Percentiles rank a stretch among this genome's conserved stretches.
Evolutionary conservation across 2,797 vertebrate genomes (phyloP).

Genomic region (Telmatherina bonti): DNA sequence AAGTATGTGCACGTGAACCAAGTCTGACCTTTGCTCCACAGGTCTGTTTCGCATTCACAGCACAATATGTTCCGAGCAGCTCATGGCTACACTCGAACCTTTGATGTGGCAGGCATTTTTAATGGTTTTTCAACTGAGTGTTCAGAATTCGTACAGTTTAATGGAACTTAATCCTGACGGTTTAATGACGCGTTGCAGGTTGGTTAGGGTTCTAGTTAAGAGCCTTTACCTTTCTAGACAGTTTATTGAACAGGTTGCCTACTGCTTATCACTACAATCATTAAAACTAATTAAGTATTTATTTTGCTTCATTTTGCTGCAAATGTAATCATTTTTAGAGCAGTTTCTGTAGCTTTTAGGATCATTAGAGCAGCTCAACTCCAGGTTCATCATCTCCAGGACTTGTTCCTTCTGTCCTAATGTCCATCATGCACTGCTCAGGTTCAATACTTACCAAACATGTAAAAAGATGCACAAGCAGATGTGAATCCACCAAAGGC

Average conservation of each 20-base stretch:
- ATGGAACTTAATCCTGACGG: background rate
- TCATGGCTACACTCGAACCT: conserved; percentile 9
- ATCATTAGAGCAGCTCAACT: conserved; percentile 10
- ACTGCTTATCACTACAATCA: background rate
- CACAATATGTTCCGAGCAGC: conserved; percentile 23
- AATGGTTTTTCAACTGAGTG: conserved; percentile 6
- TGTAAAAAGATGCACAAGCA: conserved; percentile 22
- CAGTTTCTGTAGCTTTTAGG: background rate
- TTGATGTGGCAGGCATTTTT: conserved; percentile 25
- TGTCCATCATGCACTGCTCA: conserved; percentile 65
- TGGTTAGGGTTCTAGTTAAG: background rate
- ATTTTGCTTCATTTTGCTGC: background rate
- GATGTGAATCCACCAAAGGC: conserved; percentile 21
- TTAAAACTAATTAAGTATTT: background rate
- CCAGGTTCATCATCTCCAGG: conserved; percentile 42
- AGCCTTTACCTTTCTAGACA: background rate
- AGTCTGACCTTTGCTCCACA: conserved; percentile 30
- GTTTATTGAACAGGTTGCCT: background rate
- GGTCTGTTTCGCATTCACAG: conserved; percentile 36
- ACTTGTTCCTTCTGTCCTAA: conserved; percentile 24
- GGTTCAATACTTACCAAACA: conserved; percentile 31
- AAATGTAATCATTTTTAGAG: background rate
- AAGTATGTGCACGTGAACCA: conserved; percentile 13
- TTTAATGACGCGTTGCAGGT: background rate
- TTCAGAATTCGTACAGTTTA: conserved; percentile 9